Evolutionary conservation across 2,888 invertebrate genomes (phyloP).

Genomic region (Lycocerus yunnanus): DNA sequence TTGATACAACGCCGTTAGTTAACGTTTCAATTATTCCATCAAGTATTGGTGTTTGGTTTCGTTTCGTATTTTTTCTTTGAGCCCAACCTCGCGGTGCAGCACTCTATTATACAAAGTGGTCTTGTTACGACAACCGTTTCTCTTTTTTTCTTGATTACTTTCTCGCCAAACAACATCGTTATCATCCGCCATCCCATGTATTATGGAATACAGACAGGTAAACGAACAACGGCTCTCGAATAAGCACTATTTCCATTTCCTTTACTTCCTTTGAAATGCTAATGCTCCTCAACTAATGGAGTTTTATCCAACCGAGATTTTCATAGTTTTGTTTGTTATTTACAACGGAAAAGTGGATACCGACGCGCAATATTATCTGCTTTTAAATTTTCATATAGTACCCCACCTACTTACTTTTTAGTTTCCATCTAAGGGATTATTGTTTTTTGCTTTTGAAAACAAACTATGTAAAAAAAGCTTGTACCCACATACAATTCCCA

Average conservation of each 20-base stretch:
- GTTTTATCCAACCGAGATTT: slow-evolving; percentile 14
- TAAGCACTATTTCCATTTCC: slow-evolving; percentile 19
- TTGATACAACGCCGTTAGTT: slow-evolving; percentile 37
- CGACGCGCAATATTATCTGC: neutral
- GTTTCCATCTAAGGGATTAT: neutral
- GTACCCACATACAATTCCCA: no score
- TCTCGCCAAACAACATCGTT: slow-evolving; percentile 3
- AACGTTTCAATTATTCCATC: slow-evolving; percentile 42
- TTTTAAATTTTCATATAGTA: neutral
- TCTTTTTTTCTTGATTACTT: slow-evolving; percentile 19
- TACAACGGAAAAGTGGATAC: neutral
- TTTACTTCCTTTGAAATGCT: slow-evolving; percentile 13
- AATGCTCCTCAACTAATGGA: slow-evolving; percentile 12
- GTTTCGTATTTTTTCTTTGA: slow-evolving; percentile 8
- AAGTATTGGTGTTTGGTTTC: slow-evolving; percentile 26
- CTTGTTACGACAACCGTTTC: slow-evolving; percentile 5
- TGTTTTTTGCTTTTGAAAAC: neutral
- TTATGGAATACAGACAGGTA: slow-evolving; percentile 11
- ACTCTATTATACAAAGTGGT: slow-evolving; percentile 23
- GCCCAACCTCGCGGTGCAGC: neutral
- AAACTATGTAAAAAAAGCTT: no score
- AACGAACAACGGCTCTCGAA: slow-evolving; percentile 10
- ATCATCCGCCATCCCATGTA: neutral
- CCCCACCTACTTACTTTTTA: no score
- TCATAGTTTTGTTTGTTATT: slow-evolving; percentile 13